A percentile compares a stretch with the other conserved stretches of the same genome.
phyloP scores from a whole-genome alignment of 2,113 vertebrate genomes.

The Mixornis gularis region DNA sequence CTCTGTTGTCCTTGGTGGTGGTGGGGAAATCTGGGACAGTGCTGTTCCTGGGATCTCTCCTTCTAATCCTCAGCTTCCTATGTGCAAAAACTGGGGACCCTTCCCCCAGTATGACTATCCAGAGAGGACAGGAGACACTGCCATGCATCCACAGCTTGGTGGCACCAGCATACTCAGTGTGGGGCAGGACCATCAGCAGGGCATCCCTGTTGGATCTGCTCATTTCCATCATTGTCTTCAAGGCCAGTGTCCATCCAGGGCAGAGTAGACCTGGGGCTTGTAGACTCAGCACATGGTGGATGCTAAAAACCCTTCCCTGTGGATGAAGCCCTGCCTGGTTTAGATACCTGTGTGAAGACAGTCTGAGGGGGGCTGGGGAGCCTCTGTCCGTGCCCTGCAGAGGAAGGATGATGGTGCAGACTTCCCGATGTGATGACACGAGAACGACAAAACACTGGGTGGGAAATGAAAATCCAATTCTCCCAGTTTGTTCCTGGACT shows the following conservation, averaged over 20 bases:
- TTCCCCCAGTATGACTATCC: background rate
- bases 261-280: background rate
- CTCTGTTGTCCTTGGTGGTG: background rate
- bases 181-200: background rate
- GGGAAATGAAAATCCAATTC: background rate
- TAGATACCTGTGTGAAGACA: background rate
- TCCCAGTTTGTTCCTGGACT: background rate
- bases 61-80: background rate
- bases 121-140: background rate
- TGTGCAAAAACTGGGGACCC: background rate
- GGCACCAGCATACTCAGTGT: background rate
- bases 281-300: background rate
- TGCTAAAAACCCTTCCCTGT: background rate
- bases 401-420: background rate
- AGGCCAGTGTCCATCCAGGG: background rate
- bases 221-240: background rate
- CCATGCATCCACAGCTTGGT: background rate
- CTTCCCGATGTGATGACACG: fast-evolving
- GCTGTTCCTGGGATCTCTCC: background rate
- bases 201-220: background rate
- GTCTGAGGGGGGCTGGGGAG: background rate
- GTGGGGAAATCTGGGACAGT: background rate
- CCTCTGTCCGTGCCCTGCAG: fast-evolving
- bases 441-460: background rate
- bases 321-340: background rate